Conservation (phyloP, 2,888 invertebrate species). For the Antitype chi region DNA sequence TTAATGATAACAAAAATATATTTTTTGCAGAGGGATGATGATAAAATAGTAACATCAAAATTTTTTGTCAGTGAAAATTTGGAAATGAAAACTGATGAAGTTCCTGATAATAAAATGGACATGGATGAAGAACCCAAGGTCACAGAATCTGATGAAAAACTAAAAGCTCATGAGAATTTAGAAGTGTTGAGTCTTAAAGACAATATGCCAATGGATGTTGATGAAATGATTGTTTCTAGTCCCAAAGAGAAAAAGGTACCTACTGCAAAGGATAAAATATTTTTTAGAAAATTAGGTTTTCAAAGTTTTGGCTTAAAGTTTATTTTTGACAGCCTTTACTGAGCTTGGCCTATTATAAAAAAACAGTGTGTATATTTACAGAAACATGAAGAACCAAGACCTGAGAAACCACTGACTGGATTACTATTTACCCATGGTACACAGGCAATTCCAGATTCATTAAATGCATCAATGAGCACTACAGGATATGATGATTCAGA, state of each 20-base stretch:
- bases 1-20: neutral
- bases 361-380: constrained; percentile 50
- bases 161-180: constrained; percentile 10
- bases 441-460: constrained; percentile 78
- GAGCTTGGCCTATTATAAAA: neutral
- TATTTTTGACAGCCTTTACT: neutral
- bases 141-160: constrained; percentile 19
- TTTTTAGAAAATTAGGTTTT: neutral
- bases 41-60: constrained; percentile 77
- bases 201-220: constrained; percentile 57
- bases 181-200: constrained; percentile 23
- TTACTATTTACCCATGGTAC: constrained; percentile 78
- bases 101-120: constrained; percentile 48
- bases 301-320: neutral
- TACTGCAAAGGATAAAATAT: constrained; percentile 6
- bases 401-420: constrained; percentile 73
- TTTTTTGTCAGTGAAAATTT: constrained; percentile 74
- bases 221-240: constrained; percentile 62
- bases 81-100: constrained; percentile 40
- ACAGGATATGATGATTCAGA: constrained; percentile 82
- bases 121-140: constrained; percentile 48
- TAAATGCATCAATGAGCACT: constrained; percentile 82
- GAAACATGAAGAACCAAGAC: constrained; percentile 59
- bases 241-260: constrained; percentile 65
- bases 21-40: constrained; percentile 72